A percentile compares a stretch with the other conserved stretches of the same genome.
These are phyloP conservation scores for Meloidogyne chitwoodi DNA, from an alignment of 1,140 invertebrate genomes.

Conservation along the genomic window DNA sequence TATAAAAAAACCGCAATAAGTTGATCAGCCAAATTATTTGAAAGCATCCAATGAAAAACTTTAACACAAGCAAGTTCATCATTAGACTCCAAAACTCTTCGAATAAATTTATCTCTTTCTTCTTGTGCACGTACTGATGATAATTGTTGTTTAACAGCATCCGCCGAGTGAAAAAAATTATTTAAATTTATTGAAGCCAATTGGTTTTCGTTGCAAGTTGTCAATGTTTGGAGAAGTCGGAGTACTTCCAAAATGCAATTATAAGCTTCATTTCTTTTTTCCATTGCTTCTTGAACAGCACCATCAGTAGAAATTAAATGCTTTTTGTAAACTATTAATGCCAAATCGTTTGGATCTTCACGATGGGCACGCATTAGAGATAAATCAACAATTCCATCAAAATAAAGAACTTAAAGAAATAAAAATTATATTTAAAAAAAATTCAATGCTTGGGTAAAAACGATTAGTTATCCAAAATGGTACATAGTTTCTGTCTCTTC, in stretches of 20 bases:
- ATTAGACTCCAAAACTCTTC: constrained; percentile 65
- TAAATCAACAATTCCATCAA: constrained; percentile 81
- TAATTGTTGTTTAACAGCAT: constrained; percentile 38
- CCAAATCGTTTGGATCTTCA: constrained; percentile 80
- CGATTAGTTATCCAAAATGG: no score
- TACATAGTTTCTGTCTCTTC: no score
- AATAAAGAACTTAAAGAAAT: constrained; percentile 60
- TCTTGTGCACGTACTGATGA: constrained; percentile 66
- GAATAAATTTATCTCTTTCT: constrained; percentile 18
- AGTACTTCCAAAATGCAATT: constrained; percentile 47
- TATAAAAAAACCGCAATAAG: constrained; percentile 66
- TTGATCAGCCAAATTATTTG: constrained; percentile 61
- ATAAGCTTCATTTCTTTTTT: constrained; percentile 68
- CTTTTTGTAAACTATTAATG: constrained; percentile 74
- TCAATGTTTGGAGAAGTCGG: constrained; percentile 17
- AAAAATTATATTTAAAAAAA: neutral
- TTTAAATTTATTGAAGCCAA: constrained; percentile 8
- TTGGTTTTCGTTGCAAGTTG: neutral
- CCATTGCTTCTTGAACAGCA: constrained; percentile 61
- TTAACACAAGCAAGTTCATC: constrained; percentile 85
- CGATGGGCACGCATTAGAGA: constrained; percentile 77
- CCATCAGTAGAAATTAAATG: neutral
- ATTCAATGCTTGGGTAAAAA: no score
- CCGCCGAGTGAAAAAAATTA: constrained; percentile 13
- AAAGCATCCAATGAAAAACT: constrained; percentile 87